phyloP scores from a whole-genome alignment of 2,797 vertebrate genomes.

The Microcaecilia unicolor region DNA sequence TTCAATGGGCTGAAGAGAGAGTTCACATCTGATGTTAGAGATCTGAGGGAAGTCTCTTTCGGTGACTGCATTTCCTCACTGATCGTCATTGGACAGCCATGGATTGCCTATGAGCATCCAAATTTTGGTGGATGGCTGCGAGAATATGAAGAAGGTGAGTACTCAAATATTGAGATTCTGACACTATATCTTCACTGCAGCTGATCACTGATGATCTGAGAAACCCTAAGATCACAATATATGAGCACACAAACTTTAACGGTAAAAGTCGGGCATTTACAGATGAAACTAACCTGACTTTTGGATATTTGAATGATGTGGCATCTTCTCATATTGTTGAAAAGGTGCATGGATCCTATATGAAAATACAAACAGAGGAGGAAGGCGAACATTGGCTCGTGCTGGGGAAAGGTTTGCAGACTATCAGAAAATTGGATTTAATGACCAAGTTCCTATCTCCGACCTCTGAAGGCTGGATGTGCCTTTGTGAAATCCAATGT shows the following conservation, averaged over 20 bases:
- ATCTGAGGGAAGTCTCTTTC: conserved; percentile 38
- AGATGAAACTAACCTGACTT: conserved; percentile 36
- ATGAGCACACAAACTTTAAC: conserved; percentile 23
- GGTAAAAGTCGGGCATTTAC: conserved; percentile 31
- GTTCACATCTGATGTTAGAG: conserved; percentile 21
- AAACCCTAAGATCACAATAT: conserved; percentile 40
- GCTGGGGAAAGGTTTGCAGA: conserved; percentile 5
- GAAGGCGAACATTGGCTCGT: conserved; percentile 35
- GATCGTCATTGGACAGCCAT: conserved; percentile 39
- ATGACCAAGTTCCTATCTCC: conserved; percentile 32
- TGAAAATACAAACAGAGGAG: conserved; percentile 13
- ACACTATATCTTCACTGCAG: conserved; percentile 29
- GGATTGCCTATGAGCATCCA: conserved; percentile 28
- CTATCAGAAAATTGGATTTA: conserved; percentile 25
- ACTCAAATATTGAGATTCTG: conserved; percentile 14
- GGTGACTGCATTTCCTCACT: conserved; percentile 37
- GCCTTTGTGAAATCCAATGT: conserved; percentile 13
- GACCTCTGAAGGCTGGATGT: conserved; percentile 11
- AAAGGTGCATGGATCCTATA: conserved; percentile 37
- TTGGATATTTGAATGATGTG: conserved; percentile 33
- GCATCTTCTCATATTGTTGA: conserved; percentile 36
- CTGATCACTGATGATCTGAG: conserved; percentile 32
- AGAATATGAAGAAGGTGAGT: conserved; percentile 31
- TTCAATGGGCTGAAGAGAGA: conserved; percentile 40
- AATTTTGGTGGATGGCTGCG: conserved; percentile 16